Evolutionary conservation across 2,888 invertebrate species (phyloP).

Genomic region (Anthophora plumipes): DNA sequence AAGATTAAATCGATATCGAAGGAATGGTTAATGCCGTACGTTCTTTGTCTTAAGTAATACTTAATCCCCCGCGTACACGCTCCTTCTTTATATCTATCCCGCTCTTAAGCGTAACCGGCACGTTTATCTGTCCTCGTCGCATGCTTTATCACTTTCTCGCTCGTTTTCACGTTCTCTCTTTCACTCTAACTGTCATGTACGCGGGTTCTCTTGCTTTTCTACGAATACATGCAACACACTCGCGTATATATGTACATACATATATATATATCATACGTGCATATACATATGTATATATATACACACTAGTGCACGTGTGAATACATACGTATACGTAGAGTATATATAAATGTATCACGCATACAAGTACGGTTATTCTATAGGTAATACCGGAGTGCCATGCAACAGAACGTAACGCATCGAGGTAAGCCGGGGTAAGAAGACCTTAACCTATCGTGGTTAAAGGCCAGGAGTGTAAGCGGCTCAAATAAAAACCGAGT

Average conservation of each 20-base stretch:
- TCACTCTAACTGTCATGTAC: constrained; percentile 10
- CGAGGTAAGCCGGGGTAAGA: constrained; percentile 57
- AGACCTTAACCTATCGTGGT: constrained; percentile 63
- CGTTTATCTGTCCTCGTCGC: constrained; percentile 34
- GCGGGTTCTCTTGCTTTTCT: constrained; percentile 21
- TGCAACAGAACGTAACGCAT: constrained; percentile 52
- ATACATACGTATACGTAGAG: constrained; percentile 3
- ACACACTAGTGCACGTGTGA: no score
- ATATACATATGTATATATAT: no score
- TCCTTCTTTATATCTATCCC: constrained; percentile 36
- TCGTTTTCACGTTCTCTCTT: constrained; percentile 8
- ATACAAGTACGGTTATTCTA: constrained; percentile 36
- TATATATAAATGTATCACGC: constrained; percentile 28
- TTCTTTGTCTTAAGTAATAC: constrained; percentile 51
- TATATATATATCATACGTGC: no score
- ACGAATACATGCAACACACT: constrained; percentile 42
- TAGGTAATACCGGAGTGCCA: constrained; percentile 34
- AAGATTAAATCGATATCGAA: constrained; percentile 54
- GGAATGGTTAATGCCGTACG: constrained; percentile 50
- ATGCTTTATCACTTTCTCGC: constrained; percentile 12
- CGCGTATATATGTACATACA: constrained; percentile 20
- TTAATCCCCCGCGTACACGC: constrained; percentile 54
- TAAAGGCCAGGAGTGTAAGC: constrained; percentile 42
- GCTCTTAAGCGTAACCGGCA: constrained; percentile 16
- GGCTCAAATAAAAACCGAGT: constrained; percentile 51